Base-by-base conservation (phyloP, 2,888 invertebrate genomes). In the Thalpophila matura region DNA sequence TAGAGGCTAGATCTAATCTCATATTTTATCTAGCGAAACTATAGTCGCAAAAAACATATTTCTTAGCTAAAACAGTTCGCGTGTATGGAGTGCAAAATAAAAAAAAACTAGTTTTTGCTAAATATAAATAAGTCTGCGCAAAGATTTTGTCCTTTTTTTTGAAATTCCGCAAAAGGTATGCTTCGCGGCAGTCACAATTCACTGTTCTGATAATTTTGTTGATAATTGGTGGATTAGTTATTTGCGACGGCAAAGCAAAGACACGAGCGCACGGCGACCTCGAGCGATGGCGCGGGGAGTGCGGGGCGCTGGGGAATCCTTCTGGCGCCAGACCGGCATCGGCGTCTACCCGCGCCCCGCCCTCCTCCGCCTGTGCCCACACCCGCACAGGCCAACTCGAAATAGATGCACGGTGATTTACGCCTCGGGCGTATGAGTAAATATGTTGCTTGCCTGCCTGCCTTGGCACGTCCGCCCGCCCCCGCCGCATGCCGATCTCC, bases 291-390 rank as follows among this genome's bases (percentile, higher is more conserved):
- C 69, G 84, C 77, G 86, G 82, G 80, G 85, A 79, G 82, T 74
- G 92, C 85, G 91, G 89, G 90, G 92, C 91, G 94, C 93, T 93
- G 95, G 95, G 95, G 95, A 95, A 95, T 95, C 95, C 95, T 94
- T 93, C 92, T 95, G 95, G 95, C 95, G 95, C 95, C 95, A 95
- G 95, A 94, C 94, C 92, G 95, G 88, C 94, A 93, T 85, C 90
- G 89, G 88, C 87, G 93, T 93, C 94, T 92, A 88, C 90, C 90
- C 89, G 89, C 90, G 84, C 90, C 89, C 91, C 79, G 80, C 83
- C 74, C 86, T 75, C 82, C 80, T 61, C 83, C 79, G 80, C 82
- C 64, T 64, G 74, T 57, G 83, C 84, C 84, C 86, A 83, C 84
- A 82, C 88, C 84, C 89, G 86, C 88, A 79, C 86, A 87, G 85